phyloP scores from a whole-genome alignment of 2,888 invertebrate genomes.

The Nipponacmea schrenckii region DNA sequence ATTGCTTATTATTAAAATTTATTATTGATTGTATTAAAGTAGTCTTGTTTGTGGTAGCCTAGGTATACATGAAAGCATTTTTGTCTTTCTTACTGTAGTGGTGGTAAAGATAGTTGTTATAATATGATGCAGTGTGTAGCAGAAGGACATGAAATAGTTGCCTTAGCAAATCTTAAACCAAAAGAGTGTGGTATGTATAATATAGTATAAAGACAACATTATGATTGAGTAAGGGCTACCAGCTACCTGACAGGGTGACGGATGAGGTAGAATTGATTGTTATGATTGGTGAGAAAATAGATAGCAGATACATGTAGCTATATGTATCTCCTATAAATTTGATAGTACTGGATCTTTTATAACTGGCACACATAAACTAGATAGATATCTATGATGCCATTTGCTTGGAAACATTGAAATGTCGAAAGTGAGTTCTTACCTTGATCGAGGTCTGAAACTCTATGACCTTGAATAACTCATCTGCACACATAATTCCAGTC shows the following conservation, averaged over 20 bases:
- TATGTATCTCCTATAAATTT: background rate
- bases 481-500: too few relatives aligned
- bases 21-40: too few relatives aligned
- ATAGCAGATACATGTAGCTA: background rate
- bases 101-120: constrained; percentile 99
- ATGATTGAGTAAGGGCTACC: background rate
- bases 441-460: too few relatives aligned
- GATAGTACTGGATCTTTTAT: too few relatives aligned
- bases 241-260: background rate
- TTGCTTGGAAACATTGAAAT: background rate
- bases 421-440: too few relatives aligned
- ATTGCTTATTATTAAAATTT: too few relatives aligned
- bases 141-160: constrained; percentile 94
- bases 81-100: constrained; percentile 74
- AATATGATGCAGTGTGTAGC: constrained; percentile 98
- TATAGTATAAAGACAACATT: background rate
- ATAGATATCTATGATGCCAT: background rate
- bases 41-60: too few relatives aligned
- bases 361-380: background rate
- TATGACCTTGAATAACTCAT: too few relatives aligned
- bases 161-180: constrained; percentile 92
- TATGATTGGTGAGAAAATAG: background rate
- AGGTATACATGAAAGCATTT: background rate
- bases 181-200: constrained; percentile 75
- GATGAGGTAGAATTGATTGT: background rate